A percentile compares a stretch with the other conserved stretches of the same genome.
These are phyloP conservation scores for Mico argentatus DNA, from an alignment of 2,797 vertebrate genomes.

Conservation along the genomic window DNA sequence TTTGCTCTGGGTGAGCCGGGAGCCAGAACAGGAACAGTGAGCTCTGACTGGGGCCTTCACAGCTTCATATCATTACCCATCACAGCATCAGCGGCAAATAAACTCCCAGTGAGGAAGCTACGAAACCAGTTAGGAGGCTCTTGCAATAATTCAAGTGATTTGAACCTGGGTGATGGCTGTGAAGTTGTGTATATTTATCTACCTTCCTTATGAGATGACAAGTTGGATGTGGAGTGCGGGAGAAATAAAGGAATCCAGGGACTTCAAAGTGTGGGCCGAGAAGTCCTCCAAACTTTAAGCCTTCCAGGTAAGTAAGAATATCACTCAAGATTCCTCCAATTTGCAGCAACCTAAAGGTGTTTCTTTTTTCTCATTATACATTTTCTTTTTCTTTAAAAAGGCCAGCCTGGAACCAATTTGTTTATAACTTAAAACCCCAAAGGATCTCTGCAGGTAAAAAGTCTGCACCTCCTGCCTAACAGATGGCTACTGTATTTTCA, in stretches of 20 bases:
- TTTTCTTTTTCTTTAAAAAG: constrained; percentile 46
- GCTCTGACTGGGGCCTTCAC: background rate
- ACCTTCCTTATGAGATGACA: background rate
- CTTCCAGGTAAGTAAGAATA: background rate
- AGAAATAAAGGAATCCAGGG: background rate
- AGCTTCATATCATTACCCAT: background rate
- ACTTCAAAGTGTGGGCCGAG: background rate
- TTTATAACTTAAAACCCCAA: constrained; percentile 4
- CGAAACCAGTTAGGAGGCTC: background rate
- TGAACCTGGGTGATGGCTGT: background rate
- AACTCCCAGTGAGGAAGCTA: background rate
- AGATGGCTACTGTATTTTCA: background rate
- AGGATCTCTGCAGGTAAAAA: background rate
- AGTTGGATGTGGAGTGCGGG: background rate
- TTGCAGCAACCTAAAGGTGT: background rate
- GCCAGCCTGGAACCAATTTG: constrained; percentile 30
- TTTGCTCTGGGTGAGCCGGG: background rate
- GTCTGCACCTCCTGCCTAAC: background rate
- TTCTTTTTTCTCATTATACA: background rate
- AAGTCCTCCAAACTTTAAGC: background rate
- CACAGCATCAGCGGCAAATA: background rate
- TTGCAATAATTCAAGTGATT: background rate
- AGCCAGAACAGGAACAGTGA: background rate
- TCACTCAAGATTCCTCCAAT: background rate
- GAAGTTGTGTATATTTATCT: background rate